A percentile compares a stretch with the other conserved stretches of the same genome.
Evolutionary conservation across 2,113 vertebrate species (phyloP).

Genomic region (Agelaius tricolor): DNA sequence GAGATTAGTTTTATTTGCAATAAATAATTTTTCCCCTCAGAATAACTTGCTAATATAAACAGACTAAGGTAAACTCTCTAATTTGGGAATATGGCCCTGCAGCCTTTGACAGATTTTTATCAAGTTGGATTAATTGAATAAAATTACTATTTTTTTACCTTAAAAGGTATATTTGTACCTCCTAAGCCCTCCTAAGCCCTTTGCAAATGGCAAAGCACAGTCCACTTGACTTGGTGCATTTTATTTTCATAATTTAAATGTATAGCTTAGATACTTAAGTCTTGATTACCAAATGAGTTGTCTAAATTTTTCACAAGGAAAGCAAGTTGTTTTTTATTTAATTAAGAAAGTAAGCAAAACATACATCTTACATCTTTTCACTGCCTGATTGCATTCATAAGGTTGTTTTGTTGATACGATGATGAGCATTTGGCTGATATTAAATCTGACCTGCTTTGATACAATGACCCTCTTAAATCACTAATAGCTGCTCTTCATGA

Average conservation of each 20-base stretch:
- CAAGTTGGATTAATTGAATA: neutral
- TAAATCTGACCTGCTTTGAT: neutral
- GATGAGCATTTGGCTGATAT: neutral
- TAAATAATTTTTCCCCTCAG: neutral
- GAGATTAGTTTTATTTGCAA: neutral
- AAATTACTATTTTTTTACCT: neutral
- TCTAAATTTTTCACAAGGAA: neutral
- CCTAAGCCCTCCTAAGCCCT: neutral
- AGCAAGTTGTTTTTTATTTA: neutral
- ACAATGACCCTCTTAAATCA: neutral
- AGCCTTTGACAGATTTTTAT: neutral
- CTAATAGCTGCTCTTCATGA: neutral
- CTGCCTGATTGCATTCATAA: neutral
- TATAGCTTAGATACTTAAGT: neutral
- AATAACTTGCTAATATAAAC: neutral
- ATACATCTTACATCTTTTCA: neutral
- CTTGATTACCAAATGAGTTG: neutral
- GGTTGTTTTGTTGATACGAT: neutral
- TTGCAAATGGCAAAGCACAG: neutral
- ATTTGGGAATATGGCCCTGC: neutral
- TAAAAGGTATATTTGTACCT: neutral
- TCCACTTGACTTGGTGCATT: neutral
- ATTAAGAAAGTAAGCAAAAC: neutral
- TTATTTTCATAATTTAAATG: neutral
- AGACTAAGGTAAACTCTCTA: neutral